Evolutionary conservation across 2,888 invertebrate species (phyloP).

Genomic region (Ephialtes manifestator): DNA sequence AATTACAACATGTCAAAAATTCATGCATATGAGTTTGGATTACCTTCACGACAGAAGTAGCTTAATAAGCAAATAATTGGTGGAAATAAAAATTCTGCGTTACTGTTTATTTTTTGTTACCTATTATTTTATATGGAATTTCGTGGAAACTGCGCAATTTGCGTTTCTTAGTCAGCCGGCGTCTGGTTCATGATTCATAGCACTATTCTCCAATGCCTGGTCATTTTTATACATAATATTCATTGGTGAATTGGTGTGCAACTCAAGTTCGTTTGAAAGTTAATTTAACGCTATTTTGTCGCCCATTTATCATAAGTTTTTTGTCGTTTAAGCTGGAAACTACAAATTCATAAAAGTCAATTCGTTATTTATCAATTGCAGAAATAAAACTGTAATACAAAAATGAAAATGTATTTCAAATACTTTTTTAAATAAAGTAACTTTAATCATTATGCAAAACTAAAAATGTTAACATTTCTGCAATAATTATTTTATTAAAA

Average conservation of each 20-base stretch:
- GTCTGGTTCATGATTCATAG: slow-evolving; percentile 8
- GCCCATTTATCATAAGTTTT: background rate
- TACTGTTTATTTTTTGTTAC: background rate
- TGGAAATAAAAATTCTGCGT: background rate
- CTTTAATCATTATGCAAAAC: no score
- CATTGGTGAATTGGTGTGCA: background rate
- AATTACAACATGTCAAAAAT: no score
- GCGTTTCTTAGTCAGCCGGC: background rate
- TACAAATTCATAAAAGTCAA: background rate
- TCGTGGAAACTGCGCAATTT: background rate
- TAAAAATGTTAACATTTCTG: no score
- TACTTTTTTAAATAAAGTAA: no score
- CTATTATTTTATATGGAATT: background rate
- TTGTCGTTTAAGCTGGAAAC: background rate
- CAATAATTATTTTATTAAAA: no score
- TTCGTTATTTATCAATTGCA: background rate
- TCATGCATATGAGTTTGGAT: no score
- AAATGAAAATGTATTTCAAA: no score
- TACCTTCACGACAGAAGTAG: no score
- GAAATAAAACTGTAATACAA: no score
- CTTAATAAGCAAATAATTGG: no score
- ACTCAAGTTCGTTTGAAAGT: background rate
- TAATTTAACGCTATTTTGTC: background rate
- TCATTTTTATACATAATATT: background rate
- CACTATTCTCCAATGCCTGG: background rate